Base-by-base conservation (phyloP, 2,888 invertebrate species). In the Napeogenes sylphis region DNA sequence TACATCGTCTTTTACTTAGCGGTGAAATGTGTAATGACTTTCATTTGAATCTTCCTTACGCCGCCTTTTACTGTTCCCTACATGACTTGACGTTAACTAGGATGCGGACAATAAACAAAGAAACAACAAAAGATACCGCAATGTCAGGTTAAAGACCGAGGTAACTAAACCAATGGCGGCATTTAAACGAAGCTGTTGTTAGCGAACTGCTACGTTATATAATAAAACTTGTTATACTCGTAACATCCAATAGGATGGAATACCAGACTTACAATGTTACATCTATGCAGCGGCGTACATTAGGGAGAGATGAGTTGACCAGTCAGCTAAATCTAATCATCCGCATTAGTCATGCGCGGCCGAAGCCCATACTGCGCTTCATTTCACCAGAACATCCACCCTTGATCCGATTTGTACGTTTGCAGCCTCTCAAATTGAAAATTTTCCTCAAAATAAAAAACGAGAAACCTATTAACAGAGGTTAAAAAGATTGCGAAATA, bases 241-340 rank as follows among this genome's bases (percentile, higher is more conserved):
- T 21, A 35, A 35, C 56, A 53, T 56, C 58, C 62, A 30, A 51
- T n/a, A n/a, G n/a, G n/a, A n/a, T n/a, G n/a, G n/a, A n/a, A n/a
- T 51, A 30, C 51, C 12, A 47, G 21, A 13, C 12, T 51, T 51
- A 51, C 51, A 51, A 30, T 8, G 51, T 51, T 51, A 51, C 51
- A 51, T 51, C 51, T 47, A 30, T 42, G 58, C 42, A 45, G 10
- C 51, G 56, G 67, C 71, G 74, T 71, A 71, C 72, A 73, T 74
- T 78, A 77, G 79, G 75, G 77, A 71, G 75, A 76, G 72, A 70
- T 73, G 77, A 71, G 75, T 76, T 79, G 81, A 75, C 80, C 85
- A 86, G 82, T 83, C 82, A 80, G 81, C 81, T 78, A 84, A 87
- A 90, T 90, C 90, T 89, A 90, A 89, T 90, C 84, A 87, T 83